Conservation (phyloP, 2,113 vertebrate species). For the Pachyramphus minor region DNA sequence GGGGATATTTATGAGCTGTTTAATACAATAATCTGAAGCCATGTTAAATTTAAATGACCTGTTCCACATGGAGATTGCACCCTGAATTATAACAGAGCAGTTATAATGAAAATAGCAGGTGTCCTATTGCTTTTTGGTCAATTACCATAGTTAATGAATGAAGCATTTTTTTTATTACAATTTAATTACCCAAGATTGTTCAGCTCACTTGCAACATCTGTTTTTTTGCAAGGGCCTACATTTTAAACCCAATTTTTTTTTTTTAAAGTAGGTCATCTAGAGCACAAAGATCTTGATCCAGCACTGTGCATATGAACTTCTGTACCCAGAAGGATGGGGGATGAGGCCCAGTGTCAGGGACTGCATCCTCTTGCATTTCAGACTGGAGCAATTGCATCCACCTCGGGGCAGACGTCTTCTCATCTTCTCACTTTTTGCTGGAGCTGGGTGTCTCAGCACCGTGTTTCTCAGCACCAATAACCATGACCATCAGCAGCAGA, state of each 20-base stretch:
- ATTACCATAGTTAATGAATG: constrained; percentile 52
- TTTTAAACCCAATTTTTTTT: not conserved
- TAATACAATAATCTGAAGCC: constrained; percentile 15
- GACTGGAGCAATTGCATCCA: not conserved
- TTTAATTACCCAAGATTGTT: constrained; percentile 41
- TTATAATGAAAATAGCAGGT: constrained; percentile 44
- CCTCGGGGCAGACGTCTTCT: not conserved
- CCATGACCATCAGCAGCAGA: not conserved
- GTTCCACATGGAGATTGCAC: not conserved
- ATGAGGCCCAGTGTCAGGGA: not conserved
- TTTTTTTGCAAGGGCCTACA: constrained; percentile 18
- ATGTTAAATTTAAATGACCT: constrained; percentile 22
- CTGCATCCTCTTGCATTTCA: not conserved
- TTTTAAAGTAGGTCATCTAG: not conserved
- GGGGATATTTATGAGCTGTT: constrained; percentile 3
- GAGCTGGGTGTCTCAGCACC: not conserved
- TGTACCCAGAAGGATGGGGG: not conserved
- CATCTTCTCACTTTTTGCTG: not conserved
- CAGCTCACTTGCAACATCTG: constrained; percentile 38
- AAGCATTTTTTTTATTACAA: constrained; percentile 39
- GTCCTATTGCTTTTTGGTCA: constrained; percentile 49
- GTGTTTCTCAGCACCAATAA: not conserved
- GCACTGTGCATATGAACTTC: not conserved
- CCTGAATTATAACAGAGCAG: not conserved
- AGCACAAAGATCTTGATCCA: not conserved